Percentiles rank a stretch among this genome's conserved stretches.
These are phyloP conservation scores for Physocephala rufipes DNA, from an alignment of 2,888 invertebrate species.

Conservation along the genomic window DNA sequence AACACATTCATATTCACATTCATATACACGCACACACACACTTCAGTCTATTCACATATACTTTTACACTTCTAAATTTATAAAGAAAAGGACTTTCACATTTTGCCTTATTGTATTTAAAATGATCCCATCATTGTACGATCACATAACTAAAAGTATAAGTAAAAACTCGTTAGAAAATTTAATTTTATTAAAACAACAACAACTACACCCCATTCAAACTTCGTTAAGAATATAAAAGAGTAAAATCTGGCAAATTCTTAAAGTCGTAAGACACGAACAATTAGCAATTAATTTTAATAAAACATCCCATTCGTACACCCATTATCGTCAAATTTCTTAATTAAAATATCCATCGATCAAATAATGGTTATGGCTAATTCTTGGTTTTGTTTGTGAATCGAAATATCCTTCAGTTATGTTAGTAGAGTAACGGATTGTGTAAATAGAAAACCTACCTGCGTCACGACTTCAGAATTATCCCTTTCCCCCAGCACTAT, in stretches of 20 bases:
- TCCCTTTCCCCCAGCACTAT: no score
- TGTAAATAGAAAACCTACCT: no score
- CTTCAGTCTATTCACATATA: slow-evolving; percentile 28
- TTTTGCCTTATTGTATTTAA: slow-evolving; percentile 58
- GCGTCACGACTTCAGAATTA: no score
- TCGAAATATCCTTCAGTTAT: no score
- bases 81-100: slow-evolving; percentile 35
- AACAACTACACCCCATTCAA: slow-evolving; percentile 4
- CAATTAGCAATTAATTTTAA: slow-evolving; percentile 23
- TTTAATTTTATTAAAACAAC: slow-evolving; percentile 18
- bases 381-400: no score
- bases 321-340: background rate
- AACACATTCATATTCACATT: no score
- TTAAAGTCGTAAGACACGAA: slow-evolving; percentile 10
- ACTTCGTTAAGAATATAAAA: slow-evolving; percentile 25
- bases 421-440: no score
- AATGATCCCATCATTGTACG: slow-evolving; percentile 40
- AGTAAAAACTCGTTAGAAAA: slow-evolving; percentile 20
- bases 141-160: slow-evolving; percentile 25
- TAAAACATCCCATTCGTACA: slow-evolving; percentile 23
- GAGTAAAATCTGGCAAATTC: background rate
- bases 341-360: background rate
- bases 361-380: background rate
- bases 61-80: slow-evolving; percentile 32
- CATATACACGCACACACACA: no score